These are phyloP conservation scores for Pristionchus japonicus DNA, from an alignment of 2,888 invertebrate species.

Conservation along the genomic window DNA sequence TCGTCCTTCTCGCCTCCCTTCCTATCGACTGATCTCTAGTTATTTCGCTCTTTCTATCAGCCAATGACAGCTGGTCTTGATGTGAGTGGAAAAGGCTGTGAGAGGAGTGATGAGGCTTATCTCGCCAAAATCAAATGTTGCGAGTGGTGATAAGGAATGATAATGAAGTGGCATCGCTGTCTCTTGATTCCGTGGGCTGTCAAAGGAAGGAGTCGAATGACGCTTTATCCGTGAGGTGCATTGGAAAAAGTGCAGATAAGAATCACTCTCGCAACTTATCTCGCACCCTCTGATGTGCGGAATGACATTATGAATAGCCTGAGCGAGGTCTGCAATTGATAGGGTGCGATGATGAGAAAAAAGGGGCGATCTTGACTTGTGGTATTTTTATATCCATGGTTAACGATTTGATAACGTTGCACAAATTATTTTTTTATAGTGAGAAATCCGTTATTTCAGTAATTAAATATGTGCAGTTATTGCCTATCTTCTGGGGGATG, in stretches of 20 bases:
- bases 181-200: too few species aligned
- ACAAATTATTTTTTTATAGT: too few species aligned
- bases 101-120: slow-evolving; percentile 10
- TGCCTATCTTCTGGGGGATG: neutral
- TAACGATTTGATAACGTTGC: neutral
- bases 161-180: too few species aligned
- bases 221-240: too few species aligned
- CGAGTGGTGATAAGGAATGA: neutral
- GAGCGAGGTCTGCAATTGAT: too few species aligned
- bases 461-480: too few species aligned
- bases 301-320: too few species aligned
- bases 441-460: too few species aligned
- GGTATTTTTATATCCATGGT: neutral
- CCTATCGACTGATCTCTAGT: neutral
- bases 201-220: too few species aligned
- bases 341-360: neutral
- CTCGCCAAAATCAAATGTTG: neutral
- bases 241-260: too few species aligned
- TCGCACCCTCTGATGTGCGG: neutral
- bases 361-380: neutral
- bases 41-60: neutral
- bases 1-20: neutral
- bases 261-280: too few species aligned
- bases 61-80: neutral
- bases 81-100: neutral